Conservation (phyloP, 1,140 invertebrate genomes). For the Apolygus lucorum region DNA sequence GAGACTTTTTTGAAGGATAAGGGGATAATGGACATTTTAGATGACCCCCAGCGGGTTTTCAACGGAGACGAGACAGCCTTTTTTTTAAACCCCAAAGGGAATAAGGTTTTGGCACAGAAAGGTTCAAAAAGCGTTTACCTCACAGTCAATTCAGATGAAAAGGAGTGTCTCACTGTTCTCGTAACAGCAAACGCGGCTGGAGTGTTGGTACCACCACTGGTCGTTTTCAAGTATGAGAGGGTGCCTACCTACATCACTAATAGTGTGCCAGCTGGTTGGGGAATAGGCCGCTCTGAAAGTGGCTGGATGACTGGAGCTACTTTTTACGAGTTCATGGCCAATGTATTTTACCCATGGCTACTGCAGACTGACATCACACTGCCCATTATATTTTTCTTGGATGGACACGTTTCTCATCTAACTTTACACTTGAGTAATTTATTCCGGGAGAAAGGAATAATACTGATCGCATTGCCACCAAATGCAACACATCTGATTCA, state of each 20-base stretch:
- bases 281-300: constrained; percentile 35
- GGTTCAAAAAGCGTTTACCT: constrained; percentile 23
- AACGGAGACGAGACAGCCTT: constrained; percentile 32
- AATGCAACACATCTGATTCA: constrained; percentile 43
- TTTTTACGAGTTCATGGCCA: constrained; percentile 6
- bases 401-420: constrained; percentile 40
- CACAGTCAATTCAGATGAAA: constrained; percentile 17
- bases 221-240: constrained; percentile 30
- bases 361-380: constrained; percentile 25
- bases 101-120: constrained; percentile 20
- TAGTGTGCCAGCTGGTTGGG: constrained; percentile 36
- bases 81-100: constrained; percentile 25
- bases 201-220: constrained; percentile 24
- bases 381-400: constrained; percentile 40
- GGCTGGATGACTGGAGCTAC: background rate
- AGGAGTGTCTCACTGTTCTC: constrained; percentile 26
- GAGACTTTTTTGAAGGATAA: constrained; percentile 31
- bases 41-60: constrained; percentile 29
- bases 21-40: constrained; percentile 27
- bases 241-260: constrained; percentile 34
- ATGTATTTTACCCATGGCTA: constrained; percentile 31
- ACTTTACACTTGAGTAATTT: constrained; percentile 38
- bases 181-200: constrained; percentile 23
- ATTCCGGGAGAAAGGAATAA: constrained; percentile 39
- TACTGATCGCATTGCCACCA: constrained; percentile 39